Conservation (phyloP, 2,797 vertebrate genomes). For the Epinephelus coioides region DNA sequence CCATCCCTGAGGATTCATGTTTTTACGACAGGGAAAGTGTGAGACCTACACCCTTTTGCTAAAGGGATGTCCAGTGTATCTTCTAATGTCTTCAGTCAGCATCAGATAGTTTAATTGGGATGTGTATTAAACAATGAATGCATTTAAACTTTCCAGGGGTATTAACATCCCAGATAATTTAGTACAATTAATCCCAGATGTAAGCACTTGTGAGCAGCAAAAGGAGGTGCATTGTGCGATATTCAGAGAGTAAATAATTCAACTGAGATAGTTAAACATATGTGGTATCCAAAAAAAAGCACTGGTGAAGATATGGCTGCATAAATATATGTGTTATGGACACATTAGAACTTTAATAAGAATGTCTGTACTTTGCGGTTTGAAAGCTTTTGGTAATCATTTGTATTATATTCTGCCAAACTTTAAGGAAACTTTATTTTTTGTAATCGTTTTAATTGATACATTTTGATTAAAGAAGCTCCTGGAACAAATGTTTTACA, state of each 20-base stretch:
- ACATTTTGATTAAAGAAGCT: too few relatives aligned
- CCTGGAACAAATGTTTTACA: too few relatives aligned
- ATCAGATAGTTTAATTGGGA: too few relatives aligned
- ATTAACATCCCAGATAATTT: background rate
- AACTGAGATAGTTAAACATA: too few relatives aligned
- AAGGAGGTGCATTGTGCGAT: background rate
- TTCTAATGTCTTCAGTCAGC: too few relatives aligned
- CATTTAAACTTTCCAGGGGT: background rate
- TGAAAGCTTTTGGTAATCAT: background rate
- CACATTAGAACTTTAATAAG: background rate
- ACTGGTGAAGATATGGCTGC: background rate
- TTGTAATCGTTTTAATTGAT: too few relatives aligned
- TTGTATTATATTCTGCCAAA: background rate
- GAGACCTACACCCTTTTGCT: background rate
- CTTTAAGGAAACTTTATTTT: background rate
- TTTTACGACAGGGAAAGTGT: background rate
- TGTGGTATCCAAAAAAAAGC: background rate
- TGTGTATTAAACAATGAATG: background rate
- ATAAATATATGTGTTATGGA: background rate
- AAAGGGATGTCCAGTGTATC: background rate
- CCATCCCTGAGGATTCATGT: background rate
- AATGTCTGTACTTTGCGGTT: slow-evolving; percentile 1
- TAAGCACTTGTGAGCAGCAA: background rate
- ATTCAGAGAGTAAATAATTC: background rate
- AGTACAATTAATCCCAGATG: background rate